Percentiles rank a stretch among this genome's conserved stretches.
These are phyloP conservation scores for Mesorhabditis spiculigera DNA, from an alignment of 2,888 invertebrate species.

Conservation along the genomic window DNA sequence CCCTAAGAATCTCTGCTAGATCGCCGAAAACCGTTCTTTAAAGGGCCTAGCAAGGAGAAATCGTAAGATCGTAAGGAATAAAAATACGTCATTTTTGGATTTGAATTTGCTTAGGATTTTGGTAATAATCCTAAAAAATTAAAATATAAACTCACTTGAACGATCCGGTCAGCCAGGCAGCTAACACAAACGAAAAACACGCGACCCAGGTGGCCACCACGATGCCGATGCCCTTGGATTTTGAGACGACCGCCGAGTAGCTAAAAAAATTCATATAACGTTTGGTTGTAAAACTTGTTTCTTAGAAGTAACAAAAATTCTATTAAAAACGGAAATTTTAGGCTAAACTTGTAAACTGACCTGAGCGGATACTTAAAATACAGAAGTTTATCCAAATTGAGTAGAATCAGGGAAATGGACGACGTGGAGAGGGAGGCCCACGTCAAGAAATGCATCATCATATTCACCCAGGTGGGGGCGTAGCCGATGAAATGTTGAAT, in stretches of 20 bases:
- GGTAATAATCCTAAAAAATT: background rate
- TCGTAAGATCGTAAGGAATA: too few species aligned
- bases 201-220: slow-evolving; percentile 41
- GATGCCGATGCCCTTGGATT: slow-evolving; percentile 37
- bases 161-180: slow-evolving; percentile 40
- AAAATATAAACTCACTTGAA: slow-evolving; percentile 22
- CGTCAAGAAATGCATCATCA: slow-evolving; percentile 41
- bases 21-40: too few species aligned
- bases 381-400: slow-evolving; percentile 54
- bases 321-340: background rate
- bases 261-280: slow-evolving; percentile 24
- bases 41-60: too few species aligned
- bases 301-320: background rate
- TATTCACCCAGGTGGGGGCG: slow-evolving; percentile 13
- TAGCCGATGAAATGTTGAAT: slow-evolving; percentile 15
- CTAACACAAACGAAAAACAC: slow-evolving; percentile 43
- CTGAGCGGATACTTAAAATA: slow-evolving; percentile 55
- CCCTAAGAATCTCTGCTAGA: too few species aligned
- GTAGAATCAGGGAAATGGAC: slow-evolving; percentile 50
- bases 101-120: background rate
- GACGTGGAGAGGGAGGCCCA: slow-evolving; percentile 55
- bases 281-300: slow-evolving; percentile 6
- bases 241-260: slow-evolving; percentile 48
- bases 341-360: slow-evolving; percentile 20
- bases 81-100: background rate